Conservation (phyloP, 53 echinoderm and acorn worm genomes). For the Antedon mediterranea region DNA sequence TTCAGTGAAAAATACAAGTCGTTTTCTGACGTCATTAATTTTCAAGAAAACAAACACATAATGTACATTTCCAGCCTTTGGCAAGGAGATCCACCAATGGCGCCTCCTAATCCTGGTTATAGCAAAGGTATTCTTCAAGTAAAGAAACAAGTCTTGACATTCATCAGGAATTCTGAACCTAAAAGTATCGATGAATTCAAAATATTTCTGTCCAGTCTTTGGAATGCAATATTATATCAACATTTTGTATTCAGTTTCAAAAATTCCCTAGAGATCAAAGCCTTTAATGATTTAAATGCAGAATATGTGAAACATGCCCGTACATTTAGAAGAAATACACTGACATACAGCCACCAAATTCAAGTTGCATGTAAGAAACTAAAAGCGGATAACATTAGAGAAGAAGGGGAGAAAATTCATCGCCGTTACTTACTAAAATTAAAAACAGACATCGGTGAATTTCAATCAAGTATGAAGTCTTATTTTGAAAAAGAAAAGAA, state of each 20-base stretch:
- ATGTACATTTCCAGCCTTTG: slow-evolving; percentile 33
- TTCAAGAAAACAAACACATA: slow-evolving; percentile 9
- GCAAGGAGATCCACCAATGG: slow-evolving; percentile 42
- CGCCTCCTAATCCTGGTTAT: slow-evolving; percentile 38
- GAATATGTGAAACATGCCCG: neutral
- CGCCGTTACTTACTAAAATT: neutral
- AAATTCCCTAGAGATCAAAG: neutral
- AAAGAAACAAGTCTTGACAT: neutral
- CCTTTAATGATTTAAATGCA: neutral
- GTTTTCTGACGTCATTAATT: slow-evolving; percentile 31
- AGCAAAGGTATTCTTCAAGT: neutral
- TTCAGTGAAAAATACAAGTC: slow-evolving; percentile 14
- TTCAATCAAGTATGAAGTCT: neutral
- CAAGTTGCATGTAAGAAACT: neutral
- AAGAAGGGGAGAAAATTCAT: neutral
- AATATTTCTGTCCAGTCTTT: neutral
- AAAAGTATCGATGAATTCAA: neutral
- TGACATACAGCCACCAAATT: neutral
- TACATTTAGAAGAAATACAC: neutral
- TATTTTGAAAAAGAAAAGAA: neutral
- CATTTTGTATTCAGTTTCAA: neutral
- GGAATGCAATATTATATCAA: neutral
- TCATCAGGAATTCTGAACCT: neutral
- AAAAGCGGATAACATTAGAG: neutral
- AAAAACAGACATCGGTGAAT: neutral